Conservation (phyloP, 2,888 invertebrate species). For the Ypsolopha sequella region DNA sequence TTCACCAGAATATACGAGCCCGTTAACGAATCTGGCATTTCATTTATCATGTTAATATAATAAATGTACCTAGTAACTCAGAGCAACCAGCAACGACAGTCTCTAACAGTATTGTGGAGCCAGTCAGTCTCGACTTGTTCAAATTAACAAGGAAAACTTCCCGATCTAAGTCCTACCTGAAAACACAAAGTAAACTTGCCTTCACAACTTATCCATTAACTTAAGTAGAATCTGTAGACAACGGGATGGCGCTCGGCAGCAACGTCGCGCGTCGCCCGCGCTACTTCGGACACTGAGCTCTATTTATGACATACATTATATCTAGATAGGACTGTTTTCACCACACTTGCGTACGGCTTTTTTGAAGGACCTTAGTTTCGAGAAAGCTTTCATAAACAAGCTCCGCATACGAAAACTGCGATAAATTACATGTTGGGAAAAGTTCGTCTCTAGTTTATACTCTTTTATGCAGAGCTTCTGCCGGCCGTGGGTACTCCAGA, state of each 20-base stretch:
- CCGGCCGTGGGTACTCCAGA: too few relatives aligned
- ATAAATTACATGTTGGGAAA: too few relatives aligned
- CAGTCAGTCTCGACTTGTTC: conserved; percentile 43
- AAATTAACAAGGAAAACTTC: conserved; percentile 69
- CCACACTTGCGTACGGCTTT: conserved; percentile 8
- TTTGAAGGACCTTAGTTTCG: neutral
- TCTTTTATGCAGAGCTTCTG: too few relatives aligned
- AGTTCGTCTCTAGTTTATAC: too few relatives aligned
- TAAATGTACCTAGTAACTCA: neutral
- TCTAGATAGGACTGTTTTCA: conserved; percentile 33
- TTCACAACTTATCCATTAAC: conserved; percentile 69
- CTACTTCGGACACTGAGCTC: conserved; percentile 50
- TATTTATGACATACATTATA: conserved; percentile 40
- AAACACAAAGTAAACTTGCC: conserved; percentile 69
- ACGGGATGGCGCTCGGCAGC: conserved; percentile 39
- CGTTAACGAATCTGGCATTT: neutral
- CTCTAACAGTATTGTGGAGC: conserved; percentile 56
- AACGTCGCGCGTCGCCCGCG: conserved; percentile 30
- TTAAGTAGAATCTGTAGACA: conserved; percentile 70
- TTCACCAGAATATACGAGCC: neutral
- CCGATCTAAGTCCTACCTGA: conserved; percentile 66
- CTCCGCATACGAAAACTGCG: too few relatives aligned
- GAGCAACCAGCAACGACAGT: conserved; percentile 20
- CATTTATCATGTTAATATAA: conserved; percentile 11
- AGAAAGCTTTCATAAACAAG: too few relatives aligned